Evolutionary conservation across 2,113 vertebrate species (phyloP).

Genomic region (Azemiops feae): DNA sequence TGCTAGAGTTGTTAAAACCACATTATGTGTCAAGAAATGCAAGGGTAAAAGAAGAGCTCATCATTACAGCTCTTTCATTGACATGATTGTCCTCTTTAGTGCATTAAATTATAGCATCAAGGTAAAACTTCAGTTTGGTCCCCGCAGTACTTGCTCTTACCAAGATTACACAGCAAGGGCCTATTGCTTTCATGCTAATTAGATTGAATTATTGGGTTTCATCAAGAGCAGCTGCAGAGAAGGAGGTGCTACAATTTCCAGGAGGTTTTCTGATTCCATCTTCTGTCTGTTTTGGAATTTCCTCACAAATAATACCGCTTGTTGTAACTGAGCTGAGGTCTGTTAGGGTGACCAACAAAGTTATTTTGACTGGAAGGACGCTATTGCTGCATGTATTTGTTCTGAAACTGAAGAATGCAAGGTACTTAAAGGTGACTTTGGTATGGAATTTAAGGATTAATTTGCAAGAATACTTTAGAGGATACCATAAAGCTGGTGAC

Average conservation of each 20-base stretch:
- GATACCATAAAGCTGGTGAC: not conserved
- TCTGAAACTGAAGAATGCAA: not conserved
- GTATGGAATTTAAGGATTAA: not conserved
- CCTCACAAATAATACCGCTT: constrained; percentile 17
- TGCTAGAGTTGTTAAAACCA: constrained; percentile 49
- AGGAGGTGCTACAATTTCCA: not conserved
- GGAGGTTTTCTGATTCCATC: not conserved
- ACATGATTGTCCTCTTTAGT: constrained; percentile 18
- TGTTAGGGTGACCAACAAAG: not conserved
- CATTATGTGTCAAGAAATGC: constrained; percentile 40
- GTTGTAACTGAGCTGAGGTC: not conserved
- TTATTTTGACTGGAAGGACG: not conserved
- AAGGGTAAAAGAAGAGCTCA: constrained; percentile 47
- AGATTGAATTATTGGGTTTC: constrained; percentile 17
- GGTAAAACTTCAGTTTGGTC: not conserved
- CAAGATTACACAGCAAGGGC: not conserved
- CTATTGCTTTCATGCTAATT: not conserved
- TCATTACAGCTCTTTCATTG: constrained; percentile 41
- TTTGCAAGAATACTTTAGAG: not conserved
- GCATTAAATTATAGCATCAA: not conserved
- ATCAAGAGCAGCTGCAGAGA: not conserved
- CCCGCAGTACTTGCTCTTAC: not conserved
- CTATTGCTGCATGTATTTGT: not conserved
- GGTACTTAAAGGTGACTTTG: not conserved
- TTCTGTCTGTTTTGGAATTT: not conserved